Evolutionary conservation across 1,140 invertebrate genomes (phyloP).

Genomic region (Lepidurus apus): DNA sequence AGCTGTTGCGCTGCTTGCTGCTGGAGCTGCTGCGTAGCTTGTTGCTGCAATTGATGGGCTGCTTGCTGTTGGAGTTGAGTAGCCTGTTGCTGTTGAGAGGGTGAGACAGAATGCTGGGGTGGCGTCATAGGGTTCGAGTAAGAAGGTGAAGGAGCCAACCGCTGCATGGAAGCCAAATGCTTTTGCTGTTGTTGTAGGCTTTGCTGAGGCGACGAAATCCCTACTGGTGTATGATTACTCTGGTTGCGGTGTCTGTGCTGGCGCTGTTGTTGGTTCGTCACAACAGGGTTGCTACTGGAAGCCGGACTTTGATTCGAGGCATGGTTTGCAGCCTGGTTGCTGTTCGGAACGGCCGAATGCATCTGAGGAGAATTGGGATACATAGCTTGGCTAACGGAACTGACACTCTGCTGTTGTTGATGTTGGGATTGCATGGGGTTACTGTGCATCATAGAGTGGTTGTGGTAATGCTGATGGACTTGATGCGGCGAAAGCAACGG

Average conservation of each 20-base stretch:
- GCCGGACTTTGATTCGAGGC: neutral
- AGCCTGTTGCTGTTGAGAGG: neutral
- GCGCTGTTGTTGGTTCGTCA: neutral
- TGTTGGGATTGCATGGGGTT: conserved; percentile 21
- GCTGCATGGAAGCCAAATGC: conserved; percentile 42
- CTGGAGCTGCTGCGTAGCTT: conserved; percentile 35
- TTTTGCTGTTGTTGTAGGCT: conserved; percentile 39
- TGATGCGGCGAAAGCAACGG: conserved; percentile 29
- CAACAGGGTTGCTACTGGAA: neutral
- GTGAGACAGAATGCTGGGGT: conserved; percentile 33
- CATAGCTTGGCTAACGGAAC: neutral
- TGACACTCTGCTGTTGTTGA: conserved; percentile 26
- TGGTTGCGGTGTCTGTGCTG: neutral
- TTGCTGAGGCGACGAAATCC: conserved; percentile 39
- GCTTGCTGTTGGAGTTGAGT: neutral
- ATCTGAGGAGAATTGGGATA: neutral
- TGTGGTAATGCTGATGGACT: conserved; percentile 27
- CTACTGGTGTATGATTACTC: conserved; percentile 10
- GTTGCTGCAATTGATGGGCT: conserved; percentile 8
- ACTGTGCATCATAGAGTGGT: conserved; percentile 1
- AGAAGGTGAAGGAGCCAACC: conserved; percentile 48
- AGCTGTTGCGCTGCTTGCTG: conserved; percentile 38
- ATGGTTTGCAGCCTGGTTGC: neutral
- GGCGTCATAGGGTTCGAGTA: conserved; percentile 47
- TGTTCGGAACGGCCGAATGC: neutral